phyloP scores from a whole-genome alignment of 2,888 invertebrate genomes.

The Eristalis arbustorum region DNA sequence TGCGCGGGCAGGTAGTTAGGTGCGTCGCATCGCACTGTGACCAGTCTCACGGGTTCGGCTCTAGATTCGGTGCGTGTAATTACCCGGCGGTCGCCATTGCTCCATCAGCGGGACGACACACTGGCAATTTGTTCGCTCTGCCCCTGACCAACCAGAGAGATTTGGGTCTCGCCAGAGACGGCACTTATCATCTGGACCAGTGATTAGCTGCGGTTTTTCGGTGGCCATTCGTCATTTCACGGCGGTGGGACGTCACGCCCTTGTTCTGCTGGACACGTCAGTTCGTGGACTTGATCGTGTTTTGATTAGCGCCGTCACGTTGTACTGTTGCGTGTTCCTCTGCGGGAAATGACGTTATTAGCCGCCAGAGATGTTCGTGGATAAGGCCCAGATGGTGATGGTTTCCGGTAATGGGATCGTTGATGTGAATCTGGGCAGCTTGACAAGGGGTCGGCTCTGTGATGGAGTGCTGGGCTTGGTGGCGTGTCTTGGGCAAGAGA shows the following conservation, averaged over 20 bases:
- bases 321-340: not conserved
- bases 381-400: not conserved
- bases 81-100: constrained; percentile 58
- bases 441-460: not conserved
- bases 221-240: constrained; percentile 37
- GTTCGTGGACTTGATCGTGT: not conserved
- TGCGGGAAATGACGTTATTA: not conserved
- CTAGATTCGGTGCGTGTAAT: constrained; percentile 38
- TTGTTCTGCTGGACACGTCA: constrained; percentile 24
- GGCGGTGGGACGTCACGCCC: constrained; percentile 53
- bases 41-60: constrained; percentile 15
- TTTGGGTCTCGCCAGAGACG: constrained; percentile 30
- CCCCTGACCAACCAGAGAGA: constrained; percentile 51
- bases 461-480: not conserved
- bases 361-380: not conserved
- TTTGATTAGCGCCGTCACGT: not conserved
- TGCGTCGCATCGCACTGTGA: not conserved
- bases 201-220: constrained; percentile 55
- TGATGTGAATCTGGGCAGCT: not conserved
- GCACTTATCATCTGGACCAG: constrained; percentile 62
- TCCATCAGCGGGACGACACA: no score
- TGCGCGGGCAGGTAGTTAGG: constrained; percentile 16
- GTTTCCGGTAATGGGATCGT: not conserved
- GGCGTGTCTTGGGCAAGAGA: not conserved
- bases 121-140: constrained; percentile 2